A percentile compares a stretch with the other conserved stretches of the same genome.
Evolutionary conservation across 2,888 invertebrate species (phyloP).

Genomic region (Merodon equestris): DNA sequence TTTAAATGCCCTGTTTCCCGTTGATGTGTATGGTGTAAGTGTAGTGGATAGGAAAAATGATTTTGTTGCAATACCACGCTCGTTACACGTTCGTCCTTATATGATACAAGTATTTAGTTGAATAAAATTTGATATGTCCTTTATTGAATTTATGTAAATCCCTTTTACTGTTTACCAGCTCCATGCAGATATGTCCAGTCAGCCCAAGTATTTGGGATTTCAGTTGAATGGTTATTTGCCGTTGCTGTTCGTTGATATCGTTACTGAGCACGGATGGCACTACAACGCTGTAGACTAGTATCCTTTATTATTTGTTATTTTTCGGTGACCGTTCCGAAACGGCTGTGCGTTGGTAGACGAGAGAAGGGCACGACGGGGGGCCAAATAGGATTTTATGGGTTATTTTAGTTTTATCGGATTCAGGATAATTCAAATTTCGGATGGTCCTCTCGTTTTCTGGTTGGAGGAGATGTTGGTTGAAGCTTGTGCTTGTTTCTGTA

Average conservation of each 20-base stretch:
- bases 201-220: background rate
- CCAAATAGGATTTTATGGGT: constrained; percentile 1
- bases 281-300: background rate
- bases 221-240: background rate
- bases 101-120: constrained; percentile 4
- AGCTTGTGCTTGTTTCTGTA: constrained; percentile 7
- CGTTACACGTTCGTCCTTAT: constrained; percentile 12
- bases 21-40: too few relatives aligned
- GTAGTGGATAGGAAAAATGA: background rate
- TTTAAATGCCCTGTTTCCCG: too few relatives aligned
- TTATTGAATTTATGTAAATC: constrained; percentile 18
- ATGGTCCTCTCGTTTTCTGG: background rate
- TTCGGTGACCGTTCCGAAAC: constrained; percentile 3
- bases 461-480: background rate
- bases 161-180: constrained; percentile 12
- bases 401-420: constrained; percentile 9
- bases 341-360: background rate
- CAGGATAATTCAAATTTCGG: constrained; percentile 11
- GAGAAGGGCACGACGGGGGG: too few relatives aligned
- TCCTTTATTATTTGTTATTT: constrained; percentile 12
- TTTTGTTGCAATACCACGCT: constrained; percentile 6
- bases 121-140: constrained; percentile 31
- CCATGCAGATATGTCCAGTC: constrained; percentile 23
- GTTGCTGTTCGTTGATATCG: background rate
- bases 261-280: background rate